Conservation (phyloP, 2,888 invertebrate species). For the Amaurobius ferox region DNA sequence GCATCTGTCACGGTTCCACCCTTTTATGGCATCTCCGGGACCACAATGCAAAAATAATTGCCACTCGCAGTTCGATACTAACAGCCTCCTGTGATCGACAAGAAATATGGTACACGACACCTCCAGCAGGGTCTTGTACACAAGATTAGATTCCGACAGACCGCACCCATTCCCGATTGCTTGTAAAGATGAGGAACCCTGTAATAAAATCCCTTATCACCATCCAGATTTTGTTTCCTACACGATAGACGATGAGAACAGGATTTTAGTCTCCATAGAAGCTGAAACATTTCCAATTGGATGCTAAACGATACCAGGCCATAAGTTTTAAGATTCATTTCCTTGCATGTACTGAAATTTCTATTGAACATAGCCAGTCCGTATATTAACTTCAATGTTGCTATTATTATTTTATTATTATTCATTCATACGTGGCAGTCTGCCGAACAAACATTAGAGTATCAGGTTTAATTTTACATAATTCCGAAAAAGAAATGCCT, state of each 20-base stretch:
- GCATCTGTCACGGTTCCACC: not conserved
- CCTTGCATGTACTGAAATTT: too few relatives aligned
- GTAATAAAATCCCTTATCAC: conserved; percentile 45
- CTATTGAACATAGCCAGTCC: too few relatives aligned
- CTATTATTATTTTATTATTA: too few relatives aligned
- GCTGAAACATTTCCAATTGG: too few relatives aligned
- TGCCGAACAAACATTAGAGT: too few relatives aligned
- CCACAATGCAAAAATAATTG: conserved; percentile 9
- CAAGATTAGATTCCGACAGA: conserved; percentile 5
- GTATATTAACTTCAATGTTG: too few relatives aligned
- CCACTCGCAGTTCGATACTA: not conserved
- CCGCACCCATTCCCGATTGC: not conserved
- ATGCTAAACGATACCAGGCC: too few relatives aligned
- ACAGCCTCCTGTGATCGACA: not conserved
- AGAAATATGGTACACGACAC: conserved; percentile 16
- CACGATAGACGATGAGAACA: not conserved
- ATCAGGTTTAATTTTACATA: too few relatives aligned
- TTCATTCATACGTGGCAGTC: too few relatives aligned
- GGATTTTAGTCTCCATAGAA: not conserved
- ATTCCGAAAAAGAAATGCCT: too few relatives aligned
- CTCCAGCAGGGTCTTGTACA: not conserved
- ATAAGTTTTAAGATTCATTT: too few relatives aligned
- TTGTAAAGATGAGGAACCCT: conserved; percentile 5
- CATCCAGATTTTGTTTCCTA: conserved; percentile 23
- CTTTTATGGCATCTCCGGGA: conserved; percentile 9